Percentiles rank a stretch among this genome's conserved stretches.
Conservation (phyloP, 2,888 invertebrate genomes). For the Oscheius onirici region DNA sequence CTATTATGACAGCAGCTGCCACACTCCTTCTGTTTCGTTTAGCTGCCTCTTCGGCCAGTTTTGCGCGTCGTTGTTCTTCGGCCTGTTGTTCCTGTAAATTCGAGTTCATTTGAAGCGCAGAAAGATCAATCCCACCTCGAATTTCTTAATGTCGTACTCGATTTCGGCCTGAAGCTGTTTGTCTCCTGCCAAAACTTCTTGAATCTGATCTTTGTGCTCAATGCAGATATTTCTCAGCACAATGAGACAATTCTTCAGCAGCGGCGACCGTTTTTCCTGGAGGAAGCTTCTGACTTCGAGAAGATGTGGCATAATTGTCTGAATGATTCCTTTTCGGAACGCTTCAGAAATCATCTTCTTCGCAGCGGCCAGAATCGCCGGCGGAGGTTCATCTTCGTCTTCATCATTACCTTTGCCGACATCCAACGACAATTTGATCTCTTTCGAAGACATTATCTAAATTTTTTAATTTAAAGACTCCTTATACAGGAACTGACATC, state of each 20-base stretch:
- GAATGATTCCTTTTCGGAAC: constrained; percentile 48
- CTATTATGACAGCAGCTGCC: constrained; percentile 1
- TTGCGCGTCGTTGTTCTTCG: not conserved
- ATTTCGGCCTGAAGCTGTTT: constrained; percentile 47
- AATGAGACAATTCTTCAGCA: constrained; percentile 23
- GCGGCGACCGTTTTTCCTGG: constrained; percentile 30
- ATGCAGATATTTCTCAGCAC: constrained; percentile 39
- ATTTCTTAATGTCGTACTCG: constrained; percentile 40
- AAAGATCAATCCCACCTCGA: constrained; percentile 18
- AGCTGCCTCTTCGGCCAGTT: not conserved
- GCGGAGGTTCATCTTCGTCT: constrained; percentile 38
- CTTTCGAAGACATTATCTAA: constrained; percentile 44
- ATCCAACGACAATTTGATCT: constrained; percentile 41
- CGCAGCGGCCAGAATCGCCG: constrained; percentile 38
- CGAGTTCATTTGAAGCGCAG: not conserved
- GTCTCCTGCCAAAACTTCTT: constrained; percentile 42
- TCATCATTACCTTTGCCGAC: constrained; percentile 42
- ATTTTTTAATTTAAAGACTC: no score
- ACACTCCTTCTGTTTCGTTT: not conserved
- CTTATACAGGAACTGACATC: no score
- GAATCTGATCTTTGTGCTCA: constrained; percentile 43
- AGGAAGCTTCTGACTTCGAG: constrained; percentile 41
- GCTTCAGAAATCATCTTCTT: constrained; percentile 44
- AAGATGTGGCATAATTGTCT: constrained; percentile 47
- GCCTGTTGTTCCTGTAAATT: constrained; percentile 19